These are phyloP conservation scores for Erebia aethiops DNA, from an alignment of 2,888 invertebrate species.

Conservation along the genomic window DNA sequence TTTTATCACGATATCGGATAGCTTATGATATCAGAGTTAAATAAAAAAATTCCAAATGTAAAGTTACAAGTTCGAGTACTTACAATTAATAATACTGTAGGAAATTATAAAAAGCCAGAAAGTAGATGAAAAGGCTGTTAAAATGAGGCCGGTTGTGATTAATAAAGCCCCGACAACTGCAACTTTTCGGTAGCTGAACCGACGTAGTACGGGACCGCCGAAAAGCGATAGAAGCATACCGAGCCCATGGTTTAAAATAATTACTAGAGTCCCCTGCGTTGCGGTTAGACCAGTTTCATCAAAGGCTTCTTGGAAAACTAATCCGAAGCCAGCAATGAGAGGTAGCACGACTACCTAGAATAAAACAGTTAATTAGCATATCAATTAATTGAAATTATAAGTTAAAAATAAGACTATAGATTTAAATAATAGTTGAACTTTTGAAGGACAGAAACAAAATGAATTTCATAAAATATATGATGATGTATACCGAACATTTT, in stretches of 20 bases:
- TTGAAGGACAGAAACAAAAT: too few species aligned
- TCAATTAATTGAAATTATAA: background rate
- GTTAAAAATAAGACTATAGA: too few species aligned
- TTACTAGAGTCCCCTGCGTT: slow-evolving; percentile 84
- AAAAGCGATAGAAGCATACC: slow-evolving; percentile 86
- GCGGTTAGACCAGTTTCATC: slow-evolving; percentile 80
- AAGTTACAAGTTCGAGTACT: slow-evolving; percentile 58
- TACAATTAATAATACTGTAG: slow-evolving; percentile 88
- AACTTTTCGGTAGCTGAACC: slow-evolving; percentile 86
- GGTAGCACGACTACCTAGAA: slow-evolving; percentile 81
- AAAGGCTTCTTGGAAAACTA: slow-evolving; percentile 86
- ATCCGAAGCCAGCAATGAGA: slow-evolving; percentile 85
- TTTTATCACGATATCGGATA: background rate
- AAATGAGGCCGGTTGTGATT: slow-evolving; percentile 81
- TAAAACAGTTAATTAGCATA: slow-evolving; percentile 7
- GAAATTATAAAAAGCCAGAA: slow-evolving; percentile 84
- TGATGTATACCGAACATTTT: too few species aligned
- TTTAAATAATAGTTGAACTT: too few species aligned
- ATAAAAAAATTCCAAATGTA: background rate
- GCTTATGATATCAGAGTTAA: background rate
- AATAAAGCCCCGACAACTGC: slow-evolving; percentile 82
- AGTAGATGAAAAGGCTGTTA: slow-evolving; percentile 81
- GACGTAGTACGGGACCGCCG: slow-evolving; percentile 84
- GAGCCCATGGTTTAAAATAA: slow-evolving; percentile 86
- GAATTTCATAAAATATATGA: too few species aligned